Evolutionary conservation across 2,888 invertebrate species (phyloP).

Genomic region (Bedellia somnulentella): DNA sequence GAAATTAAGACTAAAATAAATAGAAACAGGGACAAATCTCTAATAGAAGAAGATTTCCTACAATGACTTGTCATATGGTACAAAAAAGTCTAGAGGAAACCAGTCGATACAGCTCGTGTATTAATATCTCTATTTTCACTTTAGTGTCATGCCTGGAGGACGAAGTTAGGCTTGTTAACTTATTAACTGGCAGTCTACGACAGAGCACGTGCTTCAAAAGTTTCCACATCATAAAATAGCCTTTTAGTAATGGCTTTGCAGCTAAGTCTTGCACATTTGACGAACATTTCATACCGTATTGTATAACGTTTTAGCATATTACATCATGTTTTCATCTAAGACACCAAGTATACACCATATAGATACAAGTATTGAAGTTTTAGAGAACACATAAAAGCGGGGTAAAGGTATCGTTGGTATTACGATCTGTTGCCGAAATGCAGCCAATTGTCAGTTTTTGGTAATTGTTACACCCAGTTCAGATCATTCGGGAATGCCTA

Average conservation of each 20-base stretch:
- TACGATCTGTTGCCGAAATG: slow-evolving; percentile 62
- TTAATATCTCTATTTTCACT: too few species aligned
- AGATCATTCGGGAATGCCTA: slow-evolving; percentile 26
- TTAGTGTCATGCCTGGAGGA: neutral
- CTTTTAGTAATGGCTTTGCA: slow-evolving; percentile 38
- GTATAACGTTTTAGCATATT: slow-evolving; percentile 58
- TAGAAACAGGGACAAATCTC: too few species aligned
- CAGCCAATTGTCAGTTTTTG: slow-evolving; percentile 37
- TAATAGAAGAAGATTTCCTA: too few species aligned
- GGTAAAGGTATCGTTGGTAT: slow-evolving; percentile 13
- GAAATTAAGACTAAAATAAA: too few species aligned
- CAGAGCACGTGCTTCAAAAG: slow-evolving; percentile 36
- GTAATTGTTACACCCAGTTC: slow-evolving; percentile 49
- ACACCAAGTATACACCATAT: slow-evolving; percentile 4
- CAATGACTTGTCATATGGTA: too few species aligned
- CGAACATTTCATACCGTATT: slow-evolving; percentile 56
- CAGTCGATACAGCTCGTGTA: too few species aligned
- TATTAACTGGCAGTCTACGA: slow-evolving; percentile 26
- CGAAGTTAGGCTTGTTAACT: slow-evolving; percentile 1
- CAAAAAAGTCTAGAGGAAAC: too few species aligned
- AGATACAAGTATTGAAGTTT: slow-evolving; percentile 27
- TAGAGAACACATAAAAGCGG: slow-evolving; percentile 11
- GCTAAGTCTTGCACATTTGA: slow-evolving; percentile 45
- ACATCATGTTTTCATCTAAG: slow-evolving; percentile 35
- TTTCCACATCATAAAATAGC: slow-evolving; percentile 34